Evolutionary conservation across 2,797 vertebrate genomes (phyloP).

Genomic region (Peromyscus attwateri): DNA sequence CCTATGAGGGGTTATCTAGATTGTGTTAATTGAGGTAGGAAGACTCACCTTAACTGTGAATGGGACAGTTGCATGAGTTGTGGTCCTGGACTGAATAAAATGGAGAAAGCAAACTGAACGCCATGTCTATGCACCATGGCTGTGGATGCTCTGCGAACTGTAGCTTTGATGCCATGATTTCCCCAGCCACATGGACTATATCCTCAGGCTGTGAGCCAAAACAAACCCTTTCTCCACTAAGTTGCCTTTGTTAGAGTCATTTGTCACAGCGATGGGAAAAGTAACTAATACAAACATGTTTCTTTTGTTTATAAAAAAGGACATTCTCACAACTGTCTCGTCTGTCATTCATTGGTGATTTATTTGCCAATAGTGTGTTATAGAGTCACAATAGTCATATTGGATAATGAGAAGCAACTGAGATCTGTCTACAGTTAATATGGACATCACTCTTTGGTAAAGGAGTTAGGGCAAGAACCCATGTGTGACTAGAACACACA

Average conservation of each 20-base stretch:
- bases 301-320: conserved; percentile 23
- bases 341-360: conserved; percentile 32
- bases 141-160: not conserved
- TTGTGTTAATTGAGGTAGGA: not conserved
- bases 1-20: not conserved
- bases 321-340: not conserved
- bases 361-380: not conserved
- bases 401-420: conserved; percentile 17
- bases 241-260: not conserved
- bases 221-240: not conserved
- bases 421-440: not conserved
- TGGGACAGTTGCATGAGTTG: not conserved
- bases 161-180: not conserved
- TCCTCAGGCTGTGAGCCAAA: not conserved
- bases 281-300: not conserved
- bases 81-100: not conserved
- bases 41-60: not conserved
- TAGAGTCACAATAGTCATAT: not conserved
- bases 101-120: not conserved
- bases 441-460: not conserved
- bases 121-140: too few species aligned
- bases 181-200: not conserved
- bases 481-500: not conserved
- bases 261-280: not conserved
- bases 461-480: not conserved